Evolutionary conservation across 2,888 invertebrate species (phyloP).

Genomic region (Aleiodes alternator): DNA sequence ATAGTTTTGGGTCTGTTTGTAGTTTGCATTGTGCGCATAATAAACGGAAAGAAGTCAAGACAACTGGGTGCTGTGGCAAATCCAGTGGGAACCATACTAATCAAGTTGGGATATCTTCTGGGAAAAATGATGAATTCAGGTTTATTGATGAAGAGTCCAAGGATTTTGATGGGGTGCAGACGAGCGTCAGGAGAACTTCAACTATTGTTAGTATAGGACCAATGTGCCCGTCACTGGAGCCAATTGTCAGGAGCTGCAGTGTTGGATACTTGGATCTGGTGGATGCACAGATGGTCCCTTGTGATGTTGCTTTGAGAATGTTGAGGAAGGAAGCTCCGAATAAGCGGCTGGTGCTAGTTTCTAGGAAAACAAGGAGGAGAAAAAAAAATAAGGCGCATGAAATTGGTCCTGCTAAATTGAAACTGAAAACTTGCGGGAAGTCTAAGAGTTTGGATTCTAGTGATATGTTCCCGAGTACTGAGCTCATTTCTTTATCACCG

Average conservation of each 20-base stretch:
- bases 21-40: constrained; percentile 56
- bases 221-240: constrained; percentile 78
- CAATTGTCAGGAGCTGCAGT: constrained; percentile 90
- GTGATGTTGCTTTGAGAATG: constrained; percentile 84
- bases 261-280: constrained; percentile 92
- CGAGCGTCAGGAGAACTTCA: constrained; percentile 74
- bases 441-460: constrained; percentile 91
- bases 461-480: constrained; percentile 82
- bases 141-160: constrained; percentile 84
- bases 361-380: constrained; percentile 78
- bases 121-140: constrained; percentile 80
- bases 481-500: constrained; percentile 68
- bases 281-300: constrained; percentile 84
- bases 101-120: constrained; percentile 57
- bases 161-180: constrained; percentile 61
- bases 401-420: constrained; percentile 71
- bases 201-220: constrained; percentile 83
- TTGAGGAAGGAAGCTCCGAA: constrained; percentile 84
- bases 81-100: constrained; percentile 56
- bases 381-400: constrained; percentile 72
- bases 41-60: constrained; percentile 63
- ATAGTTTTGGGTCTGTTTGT: constrained; percentile 57
- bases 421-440: constrained; percentile 84
- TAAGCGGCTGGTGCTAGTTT: constrained; percentile 86
- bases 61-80: constrained; percentile 60